A percentile compares a stretch with the other conserved stretches of the same genome.
These are phyloP conservation scores for Probaryconus sp. DNA, from an alignment of 1,140 invertebrate species.

Conservation along the genomic window DNA sequence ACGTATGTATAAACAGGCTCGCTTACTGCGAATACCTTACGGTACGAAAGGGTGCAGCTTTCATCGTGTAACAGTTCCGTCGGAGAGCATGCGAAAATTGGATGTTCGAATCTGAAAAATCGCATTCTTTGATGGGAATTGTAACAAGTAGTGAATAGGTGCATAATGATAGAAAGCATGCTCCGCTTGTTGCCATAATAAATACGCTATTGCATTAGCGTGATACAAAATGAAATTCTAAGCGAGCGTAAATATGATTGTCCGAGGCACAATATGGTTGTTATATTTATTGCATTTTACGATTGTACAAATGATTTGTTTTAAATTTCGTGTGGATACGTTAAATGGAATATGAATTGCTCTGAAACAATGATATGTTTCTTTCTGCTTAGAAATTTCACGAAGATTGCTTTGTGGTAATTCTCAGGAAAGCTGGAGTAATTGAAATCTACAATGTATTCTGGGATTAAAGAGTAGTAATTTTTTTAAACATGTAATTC, in stretches of 20 bases:
- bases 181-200: slow-evolving; percentile 28
- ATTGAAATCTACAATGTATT: no score
- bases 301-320: no score
- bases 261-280: slow-evolving; percentile 3
- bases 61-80: neutral
- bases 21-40: slow-evolving; percentile 16
- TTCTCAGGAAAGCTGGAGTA: no score
- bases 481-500: no score
- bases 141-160: slow-evolving; percentile 17
- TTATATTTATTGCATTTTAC: slow-evolving; percentile 1
- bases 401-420: no score
- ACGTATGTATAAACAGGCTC: slow-evolving; percentile 12
- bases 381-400: no score
- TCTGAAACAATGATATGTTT: no score
- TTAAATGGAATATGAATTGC: no score
- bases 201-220: slow-evolving; percentile 23
- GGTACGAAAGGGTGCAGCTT: slow-evolving; percentile 26
- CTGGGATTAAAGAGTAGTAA: no score
- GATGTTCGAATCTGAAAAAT: slow-evolving; percentile 15
- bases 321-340: no score
- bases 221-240: slow-evolving; percentile 23
- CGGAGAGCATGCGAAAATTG: slow-evolving; percentile 24
- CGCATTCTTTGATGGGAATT: slow-evolving; percentile 17
- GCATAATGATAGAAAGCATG: slow-evolving; percentile 25
- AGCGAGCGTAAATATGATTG: slow-evolving; percentile 22